Evolutionary conservation across 2,113 vertebrate species (phyloP).

Genomic region (Elephantulus edwardii): DNA sequence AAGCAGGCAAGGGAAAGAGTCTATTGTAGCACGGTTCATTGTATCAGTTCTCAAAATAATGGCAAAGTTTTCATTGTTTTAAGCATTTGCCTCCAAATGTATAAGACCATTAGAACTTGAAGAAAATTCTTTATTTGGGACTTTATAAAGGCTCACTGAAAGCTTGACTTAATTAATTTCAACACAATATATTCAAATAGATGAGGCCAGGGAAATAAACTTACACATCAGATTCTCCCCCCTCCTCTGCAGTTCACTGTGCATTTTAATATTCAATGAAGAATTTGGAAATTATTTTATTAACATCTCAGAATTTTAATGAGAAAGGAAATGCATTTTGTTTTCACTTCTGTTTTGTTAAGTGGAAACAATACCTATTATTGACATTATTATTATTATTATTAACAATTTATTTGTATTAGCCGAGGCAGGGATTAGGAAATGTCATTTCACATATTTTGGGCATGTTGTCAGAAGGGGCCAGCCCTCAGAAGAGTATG

Average conservation of each 20-base stretch:
- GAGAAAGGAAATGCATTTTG: background rate
- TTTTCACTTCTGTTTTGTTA: background rate
- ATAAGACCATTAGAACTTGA: conserved; percentile 1
- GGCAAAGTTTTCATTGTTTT: background rate
- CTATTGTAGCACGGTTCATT: conserved; percentile 9
- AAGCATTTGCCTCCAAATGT: conserved; percentile 2
- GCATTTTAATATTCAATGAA: background rate
- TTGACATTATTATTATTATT: background rate
- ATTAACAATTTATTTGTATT: background rate
- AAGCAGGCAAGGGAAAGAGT: background rate
- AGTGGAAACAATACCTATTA: background rate
- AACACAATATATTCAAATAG: conserved; percentile 16
- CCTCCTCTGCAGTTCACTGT: background rate
- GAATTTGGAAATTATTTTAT: background rate
- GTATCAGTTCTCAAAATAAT: conserved; percentile 20
- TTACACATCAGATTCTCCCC: background rate
- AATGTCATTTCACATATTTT: no score
- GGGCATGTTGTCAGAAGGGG: no score
- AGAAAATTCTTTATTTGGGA: conserved; percentile 52
- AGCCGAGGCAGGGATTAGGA: background rate
- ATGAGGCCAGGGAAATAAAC: conserved; percentile 17
- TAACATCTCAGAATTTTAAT: background rate
- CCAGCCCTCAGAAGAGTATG: no score
- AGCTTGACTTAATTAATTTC: conserved; percentile 46
- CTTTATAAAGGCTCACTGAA: conserved; percentile 51